Percentiles rank a stretch among this genome's conserved stretches.
These are phyloP conservation scores for Trinorchestia longiramus DNA, from an alignment of 1,140 invertebrate genomes.

Conservation along the genomic window DNA sequence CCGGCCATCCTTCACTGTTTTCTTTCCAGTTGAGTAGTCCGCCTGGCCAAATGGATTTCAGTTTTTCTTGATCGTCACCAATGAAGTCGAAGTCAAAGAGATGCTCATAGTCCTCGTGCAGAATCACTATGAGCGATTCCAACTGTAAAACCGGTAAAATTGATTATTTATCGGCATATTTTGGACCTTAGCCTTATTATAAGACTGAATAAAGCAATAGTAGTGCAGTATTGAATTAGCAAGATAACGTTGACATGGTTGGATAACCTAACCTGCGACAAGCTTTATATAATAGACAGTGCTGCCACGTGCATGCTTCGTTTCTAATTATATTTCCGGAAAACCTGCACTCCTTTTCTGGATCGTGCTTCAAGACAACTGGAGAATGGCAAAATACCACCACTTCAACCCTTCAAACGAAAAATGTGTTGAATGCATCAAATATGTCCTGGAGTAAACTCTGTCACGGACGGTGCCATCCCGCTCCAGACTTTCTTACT, in stretches of 20 bases:
- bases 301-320: not conserved
- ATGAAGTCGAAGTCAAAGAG: not conserved
- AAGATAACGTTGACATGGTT: too few relatives aligned
- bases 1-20: constrained; percentile 43
- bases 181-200: too few relatives aligned
- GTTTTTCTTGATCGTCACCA: not conserved
- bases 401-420: too few relatives aligned
- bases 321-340: not conserved
- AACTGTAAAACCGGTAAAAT: not conserved
- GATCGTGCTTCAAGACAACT: too few relatives aligned
- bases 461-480: too few relatives aligned
- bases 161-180: too few relatives aligned
- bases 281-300: not conserved
- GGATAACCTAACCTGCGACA: not conserved
- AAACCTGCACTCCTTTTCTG: not conserved
- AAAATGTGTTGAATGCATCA: too few relatives aligned
- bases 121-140: constrained; percentile 40
- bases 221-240: too few relatives aligned
- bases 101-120: not conserved
- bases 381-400: too few relatives aligned
- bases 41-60: constrained; percentile 2
- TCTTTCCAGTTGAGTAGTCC: constrained; percentile 11
- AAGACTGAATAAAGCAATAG: too few relatives aligned
- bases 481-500: too few relatives aligned
- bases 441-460: too few relatives aligned